Evolutionary conservation across 2,113 vertebrate genomes (phyloP).

Genomic region (Ptychochromis oligacanthus): DNA sequence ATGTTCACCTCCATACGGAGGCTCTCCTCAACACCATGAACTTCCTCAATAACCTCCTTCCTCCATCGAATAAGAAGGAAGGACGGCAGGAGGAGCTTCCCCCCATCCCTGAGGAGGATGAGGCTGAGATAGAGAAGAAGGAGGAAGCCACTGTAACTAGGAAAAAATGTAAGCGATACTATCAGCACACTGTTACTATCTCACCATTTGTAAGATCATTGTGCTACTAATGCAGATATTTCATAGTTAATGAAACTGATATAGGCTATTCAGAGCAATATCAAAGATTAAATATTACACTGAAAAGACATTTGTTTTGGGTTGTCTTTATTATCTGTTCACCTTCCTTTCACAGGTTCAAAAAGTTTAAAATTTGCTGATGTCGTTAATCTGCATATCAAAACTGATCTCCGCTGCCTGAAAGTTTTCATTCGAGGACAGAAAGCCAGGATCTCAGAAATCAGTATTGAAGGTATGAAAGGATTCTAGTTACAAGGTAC

Average conservation of each 20-base stretch:
- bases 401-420: slow-evolving; percentile 90
- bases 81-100: slow-evolving; percentile 72
- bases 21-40: slow-evolving; percentile 91
- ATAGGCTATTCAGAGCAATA: neutral
- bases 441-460: slow-evolving; percentile 90
- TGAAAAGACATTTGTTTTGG: neutral
- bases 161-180: slow-evolving; percentile 67
- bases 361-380: slow-evolving; percentile 87
- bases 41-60: slow-evolving; percentile 88
- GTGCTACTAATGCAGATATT: neutral
- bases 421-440: slow-evolving; percentile 92
- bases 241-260: neutral
- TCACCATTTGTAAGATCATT: neutral
- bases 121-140: slow-evolving; percentile 82
- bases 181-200: neutral
- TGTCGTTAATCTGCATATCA: slow-evolving; percentile 87
- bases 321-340: neutral
- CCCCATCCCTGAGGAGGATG: slow-evolving; percentile 73
- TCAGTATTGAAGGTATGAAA: slow-evolving; percentile 90
- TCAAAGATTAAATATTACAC: neutral
- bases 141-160: slow-evolving; percentile 75
- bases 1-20: slow-evolving; percentile 95
- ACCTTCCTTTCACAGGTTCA: slow-evolving; percentile 74
- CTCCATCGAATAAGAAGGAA: slow-evolving; percentile 79
- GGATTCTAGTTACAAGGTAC: neutral